Evolutionary conservation across 2,888 invertebrate species (phyloP), one percentile per base, ranked within the genome.

Genomic region (Scrobipalpa costella): DNA sequence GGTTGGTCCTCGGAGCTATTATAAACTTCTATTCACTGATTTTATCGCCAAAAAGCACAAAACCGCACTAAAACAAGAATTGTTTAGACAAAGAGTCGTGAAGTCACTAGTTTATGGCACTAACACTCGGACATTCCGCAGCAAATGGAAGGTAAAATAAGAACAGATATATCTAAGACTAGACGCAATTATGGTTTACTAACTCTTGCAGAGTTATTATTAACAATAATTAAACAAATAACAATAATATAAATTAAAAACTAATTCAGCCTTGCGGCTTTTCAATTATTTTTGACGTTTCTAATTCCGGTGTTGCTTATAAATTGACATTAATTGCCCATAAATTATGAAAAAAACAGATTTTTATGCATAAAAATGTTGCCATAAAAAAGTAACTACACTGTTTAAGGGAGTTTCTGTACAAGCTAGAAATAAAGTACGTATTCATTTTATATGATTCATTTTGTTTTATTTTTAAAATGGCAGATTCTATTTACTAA

Each of bases 261-360:
- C 80, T 83, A 87, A 71, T 55, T 75, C 68, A 84, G 85, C 87
- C 82, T 81, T 86, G 84, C 88, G 88, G 88, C 86, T 84, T 86
- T 88, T 85, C 84, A 83, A 74, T 73, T 79, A 84, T 61, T 76
- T 88, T 90, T 90, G 90, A 90, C 90, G 83, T 89, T 88, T 88
- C 81, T 83, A 84, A 86, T 84, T 81, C 80, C 59, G 84, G 90
- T 88, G 90, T 89, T 90, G 88, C 88, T 85, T 57, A 40, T 61
- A 63, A 61, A 61, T 65, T 79, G 77, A 85, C 84, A 83, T 83
- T 33, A 88, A 88, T 90, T 87, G 84, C 83, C 81, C 84, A 84
- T 86, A 83, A 84, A 81, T 83, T 80, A 61, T 50, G 57, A 61
- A 65, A 61, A 65, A 57, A 59, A 3, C 0, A 21, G 1, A 52